These are phyloP conservation scores for Sanderia malayensis DNA, from an alignment of 30 jellyfish, hydroid and myxozoan species.

Conservation along the genomic window DNA sequence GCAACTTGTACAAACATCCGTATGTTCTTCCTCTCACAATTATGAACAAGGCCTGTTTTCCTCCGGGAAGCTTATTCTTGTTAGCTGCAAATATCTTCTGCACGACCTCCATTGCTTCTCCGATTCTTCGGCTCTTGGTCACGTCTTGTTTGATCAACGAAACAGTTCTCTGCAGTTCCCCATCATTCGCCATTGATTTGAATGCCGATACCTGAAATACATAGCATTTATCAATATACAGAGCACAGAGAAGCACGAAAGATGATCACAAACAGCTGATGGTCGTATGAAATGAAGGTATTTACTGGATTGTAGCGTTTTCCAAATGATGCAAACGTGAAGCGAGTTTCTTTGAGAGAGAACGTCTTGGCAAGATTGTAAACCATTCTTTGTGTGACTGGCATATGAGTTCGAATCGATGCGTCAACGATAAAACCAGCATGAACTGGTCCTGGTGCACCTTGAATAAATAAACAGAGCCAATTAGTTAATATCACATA, in stretches of 20 bases:
- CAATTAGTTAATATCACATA: no score
- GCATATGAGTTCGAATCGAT: conserved; percentile 61
- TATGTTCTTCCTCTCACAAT: conserved; percentile 61
- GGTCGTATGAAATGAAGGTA: no score
- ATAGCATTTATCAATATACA: no score
- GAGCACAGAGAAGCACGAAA: no score
- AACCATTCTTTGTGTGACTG: conserved; percentile 57
- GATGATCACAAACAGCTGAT: no score
- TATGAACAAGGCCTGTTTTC: conserved; percentile 48
- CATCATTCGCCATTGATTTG: conserved; percentile 45
- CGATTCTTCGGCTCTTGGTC: conserved; percentile 48
- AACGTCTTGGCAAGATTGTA: conserved; percentile 62
- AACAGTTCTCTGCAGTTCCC: conserved; percentile 37
- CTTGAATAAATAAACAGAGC: conserved; percentile 30
- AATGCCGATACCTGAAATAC: conserved; percentile 26
- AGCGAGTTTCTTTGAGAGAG: conserved; percentile 35
- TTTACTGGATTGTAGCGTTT: conserved; percentile 46
- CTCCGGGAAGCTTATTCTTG: conserved; percentile 30
- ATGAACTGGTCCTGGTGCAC: conserved; percentile 40
- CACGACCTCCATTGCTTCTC: conserved; percentile 57
- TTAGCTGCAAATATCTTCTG: conserved; percentile 35
- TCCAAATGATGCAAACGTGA: conserved; percentile 61
- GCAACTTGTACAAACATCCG: conserved; percentile 71
- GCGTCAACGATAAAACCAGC: conserved; percentile 71
- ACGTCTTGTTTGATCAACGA: conserved; percentile 21